These are phyloP conservation scores for Caradrina clavipalpis DNA, from an alignment of 2,888 invertebrate genomes.

Conservation along the genomic window DNA sequence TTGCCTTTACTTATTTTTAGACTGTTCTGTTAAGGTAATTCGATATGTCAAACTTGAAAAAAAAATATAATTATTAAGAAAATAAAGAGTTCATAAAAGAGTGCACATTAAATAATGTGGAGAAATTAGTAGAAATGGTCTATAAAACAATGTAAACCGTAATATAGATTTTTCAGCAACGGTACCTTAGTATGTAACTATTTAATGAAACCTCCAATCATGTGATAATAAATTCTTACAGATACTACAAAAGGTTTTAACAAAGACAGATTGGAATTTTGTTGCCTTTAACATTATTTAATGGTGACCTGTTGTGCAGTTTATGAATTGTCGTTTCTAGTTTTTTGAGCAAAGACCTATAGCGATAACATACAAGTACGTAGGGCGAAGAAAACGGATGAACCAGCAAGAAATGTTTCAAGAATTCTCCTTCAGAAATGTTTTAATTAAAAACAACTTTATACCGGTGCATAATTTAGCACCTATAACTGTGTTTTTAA, in stretches of 20 bases:
- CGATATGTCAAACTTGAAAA: not conserved
- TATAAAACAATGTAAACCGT: no score
- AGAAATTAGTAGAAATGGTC: no score
- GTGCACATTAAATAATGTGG: not conserved
- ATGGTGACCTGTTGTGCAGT: slow-evolving; percentile 22
- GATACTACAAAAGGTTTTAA: not conserved
- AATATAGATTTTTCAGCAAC: no score
- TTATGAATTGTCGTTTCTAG: slow-evolving; percentile 25
- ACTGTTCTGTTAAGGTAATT: not conserved
- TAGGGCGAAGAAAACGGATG: slow-evolving; percentile 32
- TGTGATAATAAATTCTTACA: not conserved
- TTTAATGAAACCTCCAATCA: not conserved
- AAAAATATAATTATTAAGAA: not conserved
- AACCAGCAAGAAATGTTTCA: no score
- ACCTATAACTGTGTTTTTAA: slow-evolving; percentile 32
- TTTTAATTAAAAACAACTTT: slow-evolving; percentile 49
- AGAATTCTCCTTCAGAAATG: slow-evolving; percentile 27
- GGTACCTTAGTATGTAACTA: not conserved
- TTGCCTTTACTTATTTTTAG: not conserved
- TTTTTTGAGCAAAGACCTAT: slow-evolving; percentile 15
- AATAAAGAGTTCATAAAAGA: not conserved
- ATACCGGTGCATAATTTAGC: slow-evolving; percentile 33
- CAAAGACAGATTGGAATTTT: slow-evolving; percentile 18
- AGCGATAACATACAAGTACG: slow-evolving; percentile 19
- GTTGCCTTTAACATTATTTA: slow-evolving; percentile 2